phyloP scores from a whole-genome alignment of 2,888 invertebrate species.

The Tiphia femorata region DNA sequence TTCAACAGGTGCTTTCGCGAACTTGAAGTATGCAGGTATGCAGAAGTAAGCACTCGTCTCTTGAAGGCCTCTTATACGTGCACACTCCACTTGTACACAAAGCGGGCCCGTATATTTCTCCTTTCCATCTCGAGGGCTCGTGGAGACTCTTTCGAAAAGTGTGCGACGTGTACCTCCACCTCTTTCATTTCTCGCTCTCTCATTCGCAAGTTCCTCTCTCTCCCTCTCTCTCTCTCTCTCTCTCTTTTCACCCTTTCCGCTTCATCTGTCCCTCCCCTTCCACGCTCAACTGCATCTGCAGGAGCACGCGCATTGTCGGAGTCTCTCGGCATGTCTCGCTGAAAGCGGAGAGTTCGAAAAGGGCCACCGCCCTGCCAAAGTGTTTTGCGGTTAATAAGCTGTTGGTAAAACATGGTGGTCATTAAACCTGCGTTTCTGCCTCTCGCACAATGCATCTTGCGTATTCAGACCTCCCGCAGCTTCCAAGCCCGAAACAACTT shows the following conservation, averaged over 20 bases:
- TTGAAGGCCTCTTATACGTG: conserved; percentile 57
- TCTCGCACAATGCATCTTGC: too few relatives aligned
- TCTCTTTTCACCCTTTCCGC: conserved; percentile 10
- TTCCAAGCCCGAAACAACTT: too few relatives aligned
- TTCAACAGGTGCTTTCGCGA: conserved; percentile 66
- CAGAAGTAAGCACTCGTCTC: conserved; percentile 58
- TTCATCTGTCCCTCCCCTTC: conserved; percentile 2
- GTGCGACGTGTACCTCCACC: conserved; percentile 35
- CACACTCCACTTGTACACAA: conserved; percentile 54
- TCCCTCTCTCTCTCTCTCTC: conserved; percentile 27
- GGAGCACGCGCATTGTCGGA: conserved; percentile 33
- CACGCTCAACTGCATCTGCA: conserved; percentile 25
- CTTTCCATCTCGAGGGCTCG: conserved; percentile 50
- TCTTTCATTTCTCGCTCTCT: conserved; percentile 24
- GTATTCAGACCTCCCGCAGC: too few relatives aligned
- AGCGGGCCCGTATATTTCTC: conserved; percentile 63
- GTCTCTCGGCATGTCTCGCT: conserved; percentile 23
- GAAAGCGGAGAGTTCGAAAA: conserved; percentile 35
- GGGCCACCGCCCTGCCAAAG: conserved; percentile 40
- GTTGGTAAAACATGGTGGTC: conserved; percentile 63
- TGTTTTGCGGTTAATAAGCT: conserved; percentile 51
- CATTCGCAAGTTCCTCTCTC: conserved; percentile 16
- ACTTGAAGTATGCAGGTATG: conserved; percentile 61
- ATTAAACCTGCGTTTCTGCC: conserved; percentile 55
- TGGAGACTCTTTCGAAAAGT: conserved; percentile 41